A percentile compares a stretch with the other conserved stretches of the same genome.
Evolutionary conservation across 2,113 vertebrate species (phyloP).

Genomic region (Mohoua ochrocephala): DNA sequence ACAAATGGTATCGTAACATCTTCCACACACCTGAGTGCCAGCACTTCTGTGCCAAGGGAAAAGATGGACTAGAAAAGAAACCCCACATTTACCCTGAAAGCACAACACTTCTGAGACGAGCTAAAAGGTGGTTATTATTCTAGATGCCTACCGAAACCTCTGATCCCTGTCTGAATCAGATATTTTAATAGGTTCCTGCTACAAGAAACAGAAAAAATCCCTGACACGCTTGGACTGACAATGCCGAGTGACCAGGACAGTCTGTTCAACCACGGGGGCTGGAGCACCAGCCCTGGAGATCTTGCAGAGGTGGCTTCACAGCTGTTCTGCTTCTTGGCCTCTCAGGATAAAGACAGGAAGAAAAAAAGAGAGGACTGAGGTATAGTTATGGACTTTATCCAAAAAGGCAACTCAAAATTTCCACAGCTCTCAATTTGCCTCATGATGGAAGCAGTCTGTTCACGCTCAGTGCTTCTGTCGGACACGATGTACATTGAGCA

Average conservation of each 20-base stretch:
- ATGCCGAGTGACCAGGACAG: neutral
- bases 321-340: neutral
- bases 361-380: neutral
- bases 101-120: neutral
- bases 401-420: neutral
- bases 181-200: neutral
- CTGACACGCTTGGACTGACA: neutral
- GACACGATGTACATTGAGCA: neutral
- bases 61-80: conserved; percentile 24
- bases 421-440: neutral
- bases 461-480: neutral
- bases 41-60: neutral
- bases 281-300: neutral
- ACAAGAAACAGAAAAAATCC: neutral
- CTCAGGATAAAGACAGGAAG: neutral
- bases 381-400: neutral
- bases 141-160: neutral
- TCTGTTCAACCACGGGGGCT: neutral
- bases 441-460: neutral
- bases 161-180: conserved; percentile 4
- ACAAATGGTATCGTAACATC: neutral
- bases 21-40: neutral
- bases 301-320: neutral
- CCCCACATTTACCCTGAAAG: neutral
- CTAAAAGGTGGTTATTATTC: neutral